Percentiles rank a stretch among this genome's conserved stretches.
Conservation (phyloP, 64 coral and sea anemone species). For the Hydrozoanthus tunicans region DNA sequence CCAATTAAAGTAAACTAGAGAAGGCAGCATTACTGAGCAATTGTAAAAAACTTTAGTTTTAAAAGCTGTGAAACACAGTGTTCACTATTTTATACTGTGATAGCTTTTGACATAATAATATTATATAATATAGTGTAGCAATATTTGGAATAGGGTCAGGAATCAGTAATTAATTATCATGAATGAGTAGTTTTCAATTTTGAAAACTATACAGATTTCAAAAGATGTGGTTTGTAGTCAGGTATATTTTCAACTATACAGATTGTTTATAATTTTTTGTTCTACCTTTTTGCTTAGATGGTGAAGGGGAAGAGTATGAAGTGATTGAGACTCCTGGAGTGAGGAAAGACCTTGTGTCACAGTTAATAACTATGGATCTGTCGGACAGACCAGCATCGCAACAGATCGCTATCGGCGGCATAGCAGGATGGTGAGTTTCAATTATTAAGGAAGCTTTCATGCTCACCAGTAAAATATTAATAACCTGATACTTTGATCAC, state of each 20-base stretch:
- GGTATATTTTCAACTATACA: background rate
- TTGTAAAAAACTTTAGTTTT: no score
- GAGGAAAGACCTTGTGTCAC: constrained; percentile 18
- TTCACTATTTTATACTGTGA: no score
- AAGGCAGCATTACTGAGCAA: no score
- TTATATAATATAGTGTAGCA: no score
- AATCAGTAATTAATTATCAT: no score
- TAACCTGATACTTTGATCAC: background rate
- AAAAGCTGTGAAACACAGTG: no score
- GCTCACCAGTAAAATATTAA: background rate
- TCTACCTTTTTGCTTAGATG: background rate
- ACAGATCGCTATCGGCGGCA: constrained; percentile 43
- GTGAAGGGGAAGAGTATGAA: constrained; percentile 12
- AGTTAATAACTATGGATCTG: constrained; percentile 47
- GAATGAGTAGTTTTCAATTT: no score
- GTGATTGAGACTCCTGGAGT: constrained; percentile 51
- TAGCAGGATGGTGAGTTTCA: constrained; percentile 32
- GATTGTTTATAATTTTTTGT: background rate
- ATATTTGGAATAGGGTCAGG: no score
- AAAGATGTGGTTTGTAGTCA: background rate
- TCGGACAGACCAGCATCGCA: constrained; percentile 42
- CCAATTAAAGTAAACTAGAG: no score
- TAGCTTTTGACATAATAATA: no score
- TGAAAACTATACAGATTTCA: no score
- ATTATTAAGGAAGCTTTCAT: background rate